phyloP scores from a whole-genome alignment of 2,113 vertebrate species.

The Poecile atricapillus region DNA sequence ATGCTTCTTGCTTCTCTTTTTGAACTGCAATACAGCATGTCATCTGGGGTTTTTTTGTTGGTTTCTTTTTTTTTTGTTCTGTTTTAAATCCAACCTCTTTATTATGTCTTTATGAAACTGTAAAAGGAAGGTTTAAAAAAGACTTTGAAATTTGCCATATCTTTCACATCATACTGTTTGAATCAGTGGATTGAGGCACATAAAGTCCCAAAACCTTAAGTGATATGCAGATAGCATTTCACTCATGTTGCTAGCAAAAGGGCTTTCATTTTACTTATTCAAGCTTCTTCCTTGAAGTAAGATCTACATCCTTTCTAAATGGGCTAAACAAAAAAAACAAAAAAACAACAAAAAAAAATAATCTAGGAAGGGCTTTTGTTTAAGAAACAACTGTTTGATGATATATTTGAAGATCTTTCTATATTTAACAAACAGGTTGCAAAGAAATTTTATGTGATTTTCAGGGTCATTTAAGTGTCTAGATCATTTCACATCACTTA shows the following conservation, averaged over 20 bases:
- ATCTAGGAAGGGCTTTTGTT: not conserved
- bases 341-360: not conserved
- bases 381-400: not conserved
- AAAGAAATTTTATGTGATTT: not conserved
- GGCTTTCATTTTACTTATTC: slow-evolving; percentile 28
- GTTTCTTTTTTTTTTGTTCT: not conserved
- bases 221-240: slow-evolving; percentile 31
- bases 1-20: slow-evolving; percentile 21
- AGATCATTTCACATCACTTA: not conserved
- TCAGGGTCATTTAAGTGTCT: not conserved
- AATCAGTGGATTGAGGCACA: slow-evolving; percentile 21
- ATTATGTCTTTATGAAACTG: slow-evolving; percentile 27
- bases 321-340: not conserved
- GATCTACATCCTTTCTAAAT: not conserved
- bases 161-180: slow-evolving; percentile 21
- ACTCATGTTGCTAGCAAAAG: slow-evolving; percentile 7
- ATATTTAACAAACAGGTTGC: not conserved
- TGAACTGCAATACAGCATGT: not conserved
- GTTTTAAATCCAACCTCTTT: slow-evolving; percentile 3
- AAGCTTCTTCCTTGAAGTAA: slow-evolving; percentile 7
- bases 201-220: slow-evolving; percentile 13
- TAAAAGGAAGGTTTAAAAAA: slow-evolving; percentile 23
- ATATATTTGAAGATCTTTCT: not conserved
- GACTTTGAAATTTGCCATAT: slow-evolving; percentile 23
- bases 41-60: too few relatives aligned